Base-by-base conservation (phyloP, 1,140 invertebrate genomes). In the Vanessa atalanta region DNA sequence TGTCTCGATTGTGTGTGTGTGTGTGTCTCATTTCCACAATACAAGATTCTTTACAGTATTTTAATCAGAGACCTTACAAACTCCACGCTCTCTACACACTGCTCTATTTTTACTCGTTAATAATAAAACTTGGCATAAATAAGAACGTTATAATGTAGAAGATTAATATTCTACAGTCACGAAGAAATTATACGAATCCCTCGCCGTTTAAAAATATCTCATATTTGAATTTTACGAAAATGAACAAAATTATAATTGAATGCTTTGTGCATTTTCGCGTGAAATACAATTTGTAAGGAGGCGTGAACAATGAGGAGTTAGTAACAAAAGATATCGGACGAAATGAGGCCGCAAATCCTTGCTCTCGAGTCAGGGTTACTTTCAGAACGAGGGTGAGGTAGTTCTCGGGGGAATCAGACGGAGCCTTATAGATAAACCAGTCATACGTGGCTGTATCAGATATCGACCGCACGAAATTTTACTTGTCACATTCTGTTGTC, bases 271-370 rank as follows among this genome's bases (percentile, higher is more conserved):
- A 61, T 14, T 15, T 55, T 4, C 6, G 57, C 11, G 57, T 51
- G 16, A 43, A n/a, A 61, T 16, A 61, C 57, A 37, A 61, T 61
- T 61, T 61, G 57, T 31, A 37, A 61, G 48, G 48, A 51, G 57
- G 57, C 57, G 55, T 20, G 57, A 61, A 61, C 57, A 61, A 61
- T 61, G 31, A n/a, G 53, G 20, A 23, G 13, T 61, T n/a, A 6
- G 26, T 12, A 61, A 61, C 57, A 61, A 61, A 61, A 37, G 57
- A 61, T 61, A 61, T 37, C 57, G 13, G 57, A 23, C 14, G 26
- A n/a, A 37, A 57, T 31, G 57, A 61, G 20, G 57, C 57, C 57
- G 37, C 57, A 61, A 61, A 61, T 61, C 57, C 57, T 61, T 37
- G 31, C 15, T 13, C 9, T 8, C 8, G 26, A 31, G 57, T 20